Conservation (phyloP, 2,797 vertebrate species). For the Phrynocephalus guinanensis region DNA sequence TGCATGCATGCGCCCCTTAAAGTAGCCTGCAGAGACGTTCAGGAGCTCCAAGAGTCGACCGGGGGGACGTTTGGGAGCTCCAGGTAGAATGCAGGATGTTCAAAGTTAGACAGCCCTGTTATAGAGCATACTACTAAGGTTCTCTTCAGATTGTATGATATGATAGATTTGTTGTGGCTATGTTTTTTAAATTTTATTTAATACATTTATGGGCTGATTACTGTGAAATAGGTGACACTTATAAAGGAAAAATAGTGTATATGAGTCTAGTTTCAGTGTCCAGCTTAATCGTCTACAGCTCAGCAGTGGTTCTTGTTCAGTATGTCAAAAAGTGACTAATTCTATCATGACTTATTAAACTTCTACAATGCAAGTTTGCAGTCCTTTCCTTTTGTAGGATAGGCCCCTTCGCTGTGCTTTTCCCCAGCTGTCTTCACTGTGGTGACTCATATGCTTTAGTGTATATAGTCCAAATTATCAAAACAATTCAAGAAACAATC, state of each 20-base stretch:
- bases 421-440: not conserved
- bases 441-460: not conserved
- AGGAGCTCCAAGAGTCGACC: too few relatives aligned
- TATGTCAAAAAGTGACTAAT: not conserved
- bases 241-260: not conserved
- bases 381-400: not conserved
- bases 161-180: not conserved
- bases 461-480: slow-evolving; percentile 1
- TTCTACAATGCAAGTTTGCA: not conserved
- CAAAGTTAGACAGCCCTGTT: too few relatives aligned
- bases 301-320: not conserved
- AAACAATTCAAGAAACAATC: not conserved
- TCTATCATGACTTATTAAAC: not conserved
- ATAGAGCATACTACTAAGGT: too few relatives aligned
- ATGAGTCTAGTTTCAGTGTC: not conserved
- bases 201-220: not conserved
- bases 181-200: not conserved
- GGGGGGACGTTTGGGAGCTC: too few relatives aligned
- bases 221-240: not conserved
- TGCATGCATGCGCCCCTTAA: too few relatives aligned
- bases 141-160: not conserved
- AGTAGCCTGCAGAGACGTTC: too few relatives aligned
- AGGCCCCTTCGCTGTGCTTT: not conserved
- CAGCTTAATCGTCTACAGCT: not conserved
- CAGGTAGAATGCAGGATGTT: too few relatives aligned